Conservation (phyloP, 2,113 vertebrate genomes). For the Melanocharis versteri region DNA sequence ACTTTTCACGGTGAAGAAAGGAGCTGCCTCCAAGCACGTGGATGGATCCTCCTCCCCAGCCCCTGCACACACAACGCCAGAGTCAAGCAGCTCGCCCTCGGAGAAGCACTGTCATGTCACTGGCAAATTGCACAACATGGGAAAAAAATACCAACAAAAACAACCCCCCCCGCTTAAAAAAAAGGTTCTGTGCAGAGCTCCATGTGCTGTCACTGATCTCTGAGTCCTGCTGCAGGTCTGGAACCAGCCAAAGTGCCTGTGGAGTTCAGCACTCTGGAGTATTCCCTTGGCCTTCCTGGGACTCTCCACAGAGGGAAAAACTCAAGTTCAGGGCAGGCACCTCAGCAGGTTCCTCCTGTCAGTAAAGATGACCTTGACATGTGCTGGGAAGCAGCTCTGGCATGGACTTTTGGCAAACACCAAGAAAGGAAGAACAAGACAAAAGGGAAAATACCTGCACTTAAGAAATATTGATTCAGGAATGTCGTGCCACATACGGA, state of each 20-base stretch:
- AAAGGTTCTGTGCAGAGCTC: not conserved
- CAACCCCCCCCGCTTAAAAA: accelerated
- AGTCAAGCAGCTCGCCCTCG: not conserved
- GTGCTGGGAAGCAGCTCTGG: not conserved
- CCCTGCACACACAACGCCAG: not conserved
- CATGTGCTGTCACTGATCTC: not conserved
- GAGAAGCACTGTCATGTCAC: not conserved
- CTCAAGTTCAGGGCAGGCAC: not conserved
- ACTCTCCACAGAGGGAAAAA: not conserved
- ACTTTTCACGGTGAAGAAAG: accelerated
- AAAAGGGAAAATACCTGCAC: not conserved
- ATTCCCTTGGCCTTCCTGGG: not conserved
- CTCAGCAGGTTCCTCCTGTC: not conserved
- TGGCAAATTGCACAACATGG: not conserved
- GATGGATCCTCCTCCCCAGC: not conserved
- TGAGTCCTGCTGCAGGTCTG: not conserved
- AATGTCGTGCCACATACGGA: not conserved
- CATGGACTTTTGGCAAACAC: not conserved
- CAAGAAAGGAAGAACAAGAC: not conserved
- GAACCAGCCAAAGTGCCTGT: not conserved
- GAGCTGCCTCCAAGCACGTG: not conserved
- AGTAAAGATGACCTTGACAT: not conserved
- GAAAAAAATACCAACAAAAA: accelerated
- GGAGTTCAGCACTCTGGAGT: not conserved
- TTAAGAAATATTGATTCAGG: not conserved